Percentiles rank a stretch among this genome's conserved stretches.
These are phyloP conservation scores for Volucella bombylans DNA, from an alignment of 2,888 invertebrate genomes.

Conservation along the genomic window DNA sequence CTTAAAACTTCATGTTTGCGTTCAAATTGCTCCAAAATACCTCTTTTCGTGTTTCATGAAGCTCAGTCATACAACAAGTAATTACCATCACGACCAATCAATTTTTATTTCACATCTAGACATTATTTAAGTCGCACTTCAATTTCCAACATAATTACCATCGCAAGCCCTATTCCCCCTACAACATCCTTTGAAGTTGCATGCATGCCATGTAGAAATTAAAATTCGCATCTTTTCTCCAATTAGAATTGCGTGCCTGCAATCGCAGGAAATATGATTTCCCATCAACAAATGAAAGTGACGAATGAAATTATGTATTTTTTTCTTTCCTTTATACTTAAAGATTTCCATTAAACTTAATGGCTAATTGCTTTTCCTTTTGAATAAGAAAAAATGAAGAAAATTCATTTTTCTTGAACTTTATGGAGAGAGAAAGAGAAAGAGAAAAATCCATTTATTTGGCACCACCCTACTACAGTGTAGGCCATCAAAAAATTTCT, in stretches of 20 bases:
- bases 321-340: background rate
- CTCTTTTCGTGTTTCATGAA: too few species aligned
- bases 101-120: too few species aligned
- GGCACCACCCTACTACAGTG: constrained; percentile 17
- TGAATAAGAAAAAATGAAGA: background rate
- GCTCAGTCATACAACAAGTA: too few species aligned
- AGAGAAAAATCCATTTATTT: constrained; percentile 16
- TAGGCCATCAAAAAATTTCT: constrained; percentile 10
- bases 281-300: constrained; percentile 38
- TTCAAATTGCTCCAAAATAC: too few species aligned
- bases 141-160: background rate
- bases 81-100: too few species aligned
- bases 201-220: constrained; percentile 54
- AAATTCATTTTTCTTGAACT: constrained; percentile 14
- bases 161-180: background rate
- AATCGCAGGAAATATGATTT: constrained; percentile 26
- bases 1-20: too few species aligned
- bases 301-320: constrained; percentile 35
- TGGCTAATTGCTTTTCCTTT: constrained; percentile 53
- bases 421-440: background rate
- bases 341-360: constrained; percentile 59
- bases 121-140: background rate
- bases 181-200: constrained; percentile 13
- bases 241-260: constrained; percentile 53
- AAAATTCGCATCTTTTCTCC: constrained; percentile 40